Percentiles rank a stretch among this genome's conserved stretches.
phyloP scores from a whole-genome alignment of 53 echinoderm and acorn worm genomes.

The Stichopus horrens region DNA sequence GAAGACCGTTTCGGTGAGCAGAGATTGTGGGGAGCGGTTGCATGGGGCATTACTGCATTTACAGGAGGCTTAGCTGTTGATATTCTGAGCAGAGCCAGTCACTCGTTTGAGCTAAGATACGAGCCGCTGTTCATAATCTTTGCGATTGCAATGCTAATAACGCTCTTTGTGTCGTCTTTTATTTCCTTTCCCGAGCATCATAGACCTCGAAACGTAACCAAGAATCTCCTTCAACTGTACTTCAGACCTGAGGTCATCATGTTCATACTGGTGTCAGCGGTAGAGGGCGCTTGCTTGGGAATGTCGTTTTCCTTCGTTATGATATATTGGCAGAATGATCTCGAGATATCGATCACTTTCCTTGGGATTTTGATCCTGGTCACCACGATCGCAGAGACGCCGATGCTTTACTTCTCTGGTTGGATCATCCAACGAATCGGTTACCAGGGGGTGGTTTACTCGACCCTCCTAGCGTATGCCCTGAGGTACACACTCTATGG shows the following conservation, averaged over 20 bases:
- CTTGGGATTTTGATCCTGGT: slow-evolving; percentile 73
- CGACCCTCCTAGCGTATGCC: slow-evolving; percentile 62
- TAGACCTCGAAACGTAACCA: slow-evolving; percentile 40
- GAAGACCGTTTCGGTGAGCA: slow-evolving; percentile 71
- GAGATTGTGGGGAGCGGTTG: slow-evolving; percentile 84
- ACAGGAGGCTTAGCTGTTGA: slow-evolving; percentile 74
- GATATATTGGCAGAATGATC: slow-evolving; percentile 70
- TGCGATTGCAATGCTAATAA: slow-evolving; percentile 48
- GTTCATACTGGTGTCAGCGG: slow-evolving; percentile 40
- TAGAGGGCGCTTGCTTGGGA: slow-evolving; percentile 69
- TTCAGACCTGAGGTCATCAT: slow-evolving; percentile 34
- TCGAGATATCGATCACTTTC: slow-evolving; percentile 62
- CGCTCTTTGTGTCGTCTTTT: slow-evolving; percentile 23
- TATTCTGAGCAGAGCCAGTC: slow-evolving; percentile 13
- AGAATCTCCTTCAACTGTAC: slow-evolving; percentile 21
- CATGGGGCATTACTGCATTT: slow-evolving; percentile 77
- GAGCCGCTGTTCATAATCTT: slow-evolving; percentile 69
- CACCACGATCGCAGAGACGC: slow-evolving; percentile 72
- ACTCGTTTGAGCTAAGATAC: slow-evolving; percentile 46
- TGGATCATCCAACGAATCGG: slow-evolving; percentile 69
- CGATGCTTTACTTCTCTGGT: slow-evolving; percentile 79
- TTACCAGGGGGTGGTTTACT: slow-evolving; percentile 63
- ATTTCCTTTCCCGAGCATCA: slow-evolving; percentile 67
- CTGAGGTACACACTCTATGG: slow-evolving; percentile 79
- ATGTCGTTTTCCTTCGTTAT: slow-evolving; percentile 66